These are phyloP conservation scores for Mormyrus lacerda DNA, from an alignment of 2,113 vertebrate species.

Conservation along the genomic window DNA sequence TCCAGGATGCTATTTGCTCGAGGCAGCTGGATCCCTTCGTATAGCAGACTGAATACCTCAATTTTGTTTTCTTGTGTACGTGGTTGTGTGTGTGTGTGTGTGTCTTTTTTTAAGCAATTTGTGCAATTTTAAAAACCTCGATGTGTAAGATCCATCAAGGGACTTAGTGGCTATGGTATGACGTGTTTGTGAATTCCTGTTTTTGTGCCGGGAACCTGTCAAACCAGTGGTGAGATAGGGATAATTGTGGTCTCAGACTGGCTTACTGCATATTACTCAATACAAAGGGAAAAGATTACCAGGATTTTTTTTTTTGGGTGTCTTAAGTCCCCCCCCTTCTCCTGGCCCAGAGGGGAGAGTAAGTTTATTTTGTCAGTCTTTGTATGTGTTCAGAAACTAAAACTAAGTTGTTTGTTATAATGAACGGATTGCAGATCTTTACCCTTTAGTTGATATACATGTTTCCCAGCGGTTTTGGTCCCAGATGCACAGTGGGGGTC, in stretches of 20 bases:
- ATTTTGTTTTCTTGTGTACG: not conserved
- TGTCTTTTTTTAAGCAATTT: not conserved
- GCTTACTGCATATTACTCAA: not conserved
- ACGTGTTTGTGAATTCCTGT: not conserved
- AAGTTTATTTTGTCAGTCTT: not conserved
- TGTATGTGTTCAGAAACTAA: not conserved
- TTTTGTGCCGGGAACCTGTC: not conserved
- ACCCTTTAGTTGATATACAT: not conserved
- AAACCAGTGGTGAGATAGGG: not conserved
- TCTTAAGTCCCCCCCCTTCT: not conserved
- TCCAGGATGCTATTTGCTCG: not conserved
- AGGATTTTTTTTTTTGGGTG: not conserved
- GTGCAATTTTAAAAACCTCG: not conserved
- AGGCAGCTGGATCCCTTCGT: slow-evolving; percentile 3
- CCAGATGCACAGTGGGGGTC: too few relatives aligned
- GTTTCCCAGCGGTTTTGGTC: not conserved
- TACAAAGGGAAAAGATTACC: not conserved
- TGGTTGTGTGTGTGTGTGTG: not conserved
- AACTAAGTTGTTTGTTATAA: not conserved
- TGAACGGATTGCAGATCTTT: not conserved
- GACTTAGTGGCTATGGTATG: not conserved
- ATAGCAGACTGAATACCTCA: not conserved
- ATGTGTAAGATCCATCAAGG: not conserved
- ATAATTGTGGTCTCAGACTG: slow-evolving; percentile 5
- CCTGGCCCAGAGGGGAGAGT: not conserved